Base-by-base conservation (phyloP, 2,113 vertebrate genomes). In the Platysternon megacephalum region DNA sequence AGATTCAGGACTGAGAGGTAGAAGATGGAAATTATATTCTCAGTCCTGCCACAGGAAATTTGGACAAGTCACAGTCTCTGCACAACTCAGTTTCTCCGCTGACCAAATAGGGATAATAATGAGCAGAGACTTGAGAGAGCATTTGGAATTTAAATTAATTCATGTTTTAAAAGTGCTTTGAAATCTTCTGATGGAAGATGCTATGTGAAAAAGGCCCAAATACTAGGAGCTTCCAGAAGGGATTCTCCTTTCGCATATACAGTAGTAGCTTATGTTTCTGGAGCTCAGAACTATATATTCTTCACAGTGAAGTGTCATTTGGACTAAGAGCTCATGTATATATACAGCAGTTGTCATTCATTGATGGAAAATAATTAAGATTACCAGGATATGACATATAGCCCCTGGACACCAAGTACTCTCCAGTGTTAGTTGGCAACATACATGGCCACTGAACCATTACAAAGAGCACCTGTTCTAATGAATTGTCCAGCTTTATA, bases 301-400 rank as follows among this genome's bases (percentile, higher is more conserved):
- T 42, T 61, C 85, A 68, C 83, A 48, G 49, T 65, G 16, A 84
- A 86, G 91, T 92, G 39, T n/a, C 39, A 86, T 56, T 53, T 72
- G 22, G 39, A 92, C 89, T 93, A 88, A 94, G 93, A 82, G 78
- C 91, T 87, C 87, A 61, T 80, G 56, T 39, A 48, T 94, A 61
- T 61, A 86, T 83, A 72, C 90, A 91, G 80, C 82, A 84, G 9
- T 28, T 39, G n/a, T 74, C 12, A 46, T 44, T 26, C 46, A 46
- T 14, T 46, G 24, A 7, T 87, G 90, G 84, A 72, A 82, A 0
- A 0, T 56, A 94, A 93, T 89, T 95, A 90, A 39, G 2, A 3
- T 42, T 91, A 92, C 91, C 90, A 92, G 93, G 87, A 11, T 17
- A 32, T 87, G 94, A 82, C 80, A 91, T 39, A 44, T 56, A 89